Conservation (phyloP, 2,888 invertebrate genomes). For the Acronicta aceris region DNA sequence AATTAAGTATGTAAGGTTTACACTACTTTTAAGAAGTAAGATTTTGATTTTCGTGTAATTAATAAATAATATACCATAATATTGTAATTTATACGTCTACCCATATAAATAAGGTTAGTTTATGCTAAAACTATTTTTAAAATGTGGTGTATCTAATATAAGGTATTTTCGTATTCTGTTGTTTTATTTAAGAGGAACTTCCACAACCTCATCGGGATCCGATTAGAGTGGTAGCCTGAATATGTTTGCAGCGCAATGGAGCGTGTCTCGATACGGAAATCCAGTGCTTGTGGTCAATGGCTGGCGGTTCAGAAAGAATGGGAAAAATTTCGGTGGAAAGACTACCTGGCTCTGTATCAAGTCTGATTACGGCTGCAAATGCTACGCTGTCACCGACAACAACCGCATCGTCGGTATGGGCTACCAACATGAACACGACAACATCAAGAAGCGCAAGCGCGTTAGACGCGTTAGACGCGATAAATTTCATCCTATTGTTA, state of each 20-base stretch:
- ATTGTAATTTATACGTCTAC: constrained; percentile 31
- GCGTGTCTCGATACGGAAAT: constrained; percentile 76
- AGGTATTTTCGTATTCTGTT: constrained; percentile 51
- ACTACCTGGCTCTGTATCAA: constrained; percentile 80
- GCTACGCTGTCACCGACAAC: constrained; percentile 70
- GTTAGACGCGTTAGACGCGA: constrained; percentile 9
- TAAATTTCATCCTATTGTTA: constrained; percentile 12
- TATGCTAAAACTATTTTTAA: constrained; percentile 32
- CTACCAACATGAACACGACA: constrained; percentile 65
- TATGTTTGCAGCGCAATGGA: constrained; percentile 78
- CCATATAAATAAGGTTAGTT: constrained; percentile 22
- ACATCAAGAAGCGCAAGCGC: constrained; percentile 55
- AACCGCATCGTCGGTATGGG: constrained; percentile 67
- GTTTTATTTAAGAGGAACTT: constrained; percentile 48
- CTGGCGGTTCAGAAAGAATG: constrained; percentile 71
- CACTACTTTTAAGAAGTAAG: no score
- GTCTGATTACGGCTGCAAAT: constrained; percentile 78
- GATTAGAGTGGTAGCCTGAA: constrained; percentile 56
- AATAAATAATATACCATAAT: no score
- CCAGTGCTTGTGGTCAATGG: constrained; percentile 77
- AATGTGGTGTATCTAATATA: constrained; percentile 46
- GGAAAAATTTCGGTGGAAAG: constrained; percentile 49
- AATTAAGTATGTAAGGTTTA: no score
- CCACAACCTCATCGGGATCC: constrained; percentile 2
- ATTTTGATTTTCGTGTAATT: no score